Evolutionary conservation across 2,888 invertebrate species (phyloP).

Genomic region (Drosophila prolongata): DNA sequence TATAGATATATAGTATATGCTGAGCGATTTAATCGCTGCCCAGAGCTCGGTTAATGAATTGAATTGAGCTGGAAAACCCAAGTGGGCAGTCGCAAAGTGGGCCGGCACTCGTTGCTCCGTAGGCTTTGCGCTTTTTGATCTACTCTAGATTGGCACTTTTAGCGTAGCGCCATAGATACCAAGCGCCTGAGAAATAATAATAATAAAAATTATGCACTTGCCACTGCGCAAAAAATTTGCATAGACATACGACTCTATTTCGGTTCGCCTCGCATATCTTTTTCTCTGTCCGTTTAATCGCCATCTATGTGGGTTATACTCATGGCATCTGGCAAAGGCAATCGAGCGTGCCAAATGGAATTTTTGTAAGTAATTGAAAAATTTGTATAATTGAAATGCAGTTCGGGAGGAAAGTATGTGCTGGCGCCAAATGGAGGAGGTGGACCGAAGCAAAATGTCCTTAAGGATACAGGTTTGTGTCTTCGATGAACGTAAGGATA

Average conservation of each 20-base stretch:
- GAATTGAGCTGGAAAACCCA: conserved; percentile 58
- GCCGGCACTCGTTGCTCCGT: conserved; percentile 48
- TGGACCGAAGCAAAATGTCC: conserved; percentile 10
- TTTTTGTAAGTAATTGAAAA: conserved; percentile 42
- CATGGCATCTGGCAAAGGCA: conserved; percentile 29
- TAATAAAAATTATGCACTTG: conserved; percentile 72
- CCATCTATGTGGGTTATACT: conserved; percentile 73
- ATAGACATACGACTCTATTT: conserved; percentile 71
- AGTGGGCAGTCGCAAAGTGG: conserved; percentile 36
- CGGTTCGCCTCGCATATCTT: conserved; percentile 41
- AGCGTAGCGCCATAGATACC: conserved; percentile 18
- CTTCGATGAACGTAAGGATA: conserved; percentile 3
- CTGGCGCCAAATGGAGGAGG: conserved; percentile 18
- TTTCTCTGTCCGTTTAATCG: conserved; percentile 63
- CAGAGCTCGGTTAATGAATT: conserved; percentile 74
- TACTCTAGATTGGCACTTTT: conserved; percentile 68
- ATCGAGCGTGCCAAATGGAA: conserved; percentile 38
- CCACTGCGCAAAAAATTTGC: conserved; percentile 63
- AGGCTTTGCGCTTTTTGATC: conserved; percentile 74
- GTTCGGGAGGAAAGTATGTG: neutral
- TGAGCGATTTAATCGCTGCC: conserved; percentile 68
- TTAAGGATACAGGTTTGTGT: neutral
- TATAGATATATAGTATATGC: conserved; percentile 59
- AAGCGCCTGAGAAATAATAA: conserved; percentile 63
- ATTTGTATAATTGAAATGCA: conserved; percentile 26